These are phyloP conservation scores for Hirtodrosophila trivittata DNA, from an alignment of 2,888 invertebrate genomes.

Conservation along the genomic window DNA sequence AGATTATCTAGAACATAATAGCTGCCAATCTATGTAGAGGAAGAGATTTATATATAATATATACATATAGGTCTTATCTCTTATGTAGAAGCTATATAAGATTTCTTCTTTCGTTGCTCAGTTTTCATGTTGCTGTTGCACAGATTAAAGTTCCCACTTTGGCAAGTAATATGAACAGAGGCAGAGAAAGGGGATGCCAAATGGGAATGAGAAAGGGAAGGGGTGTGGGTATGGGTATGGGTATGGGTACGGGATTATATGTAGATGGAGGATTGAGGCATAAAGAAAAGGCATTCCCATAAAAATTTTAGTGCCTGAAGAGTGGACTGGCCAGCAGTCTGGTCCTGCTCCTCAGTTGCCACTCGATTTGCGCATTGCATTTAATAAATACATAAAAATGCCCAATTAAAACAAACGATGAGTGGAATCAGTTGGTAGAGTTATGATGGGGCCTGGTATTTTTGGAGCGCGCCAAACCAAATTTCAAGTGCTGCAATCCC, in stretches of 20 bases:
- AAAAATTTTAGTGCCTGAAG: conserved; percentile 32
- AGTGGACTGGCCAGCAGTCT: conserved; percentile 5
- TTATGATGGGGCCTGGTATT: conserved; percentile 36
- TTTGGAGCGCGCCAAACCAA: conserved; percentile 57
- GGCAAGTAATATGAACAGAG: neutral
- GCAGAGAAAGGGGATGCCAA: neutral
- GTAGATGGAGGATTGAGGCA: neutral
- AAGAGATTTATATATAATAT: neutral
- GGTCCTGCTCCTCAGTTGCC: conserved; percentile 9
- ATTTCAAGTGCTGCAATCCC: conserved; percentile 51
- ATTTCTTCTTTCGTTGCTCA: no score
- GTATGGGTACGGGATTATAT: neutral
- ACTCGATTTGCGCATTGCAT: conserved; percentile 52
- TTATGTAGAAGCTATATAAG: conserved; percentile 5
- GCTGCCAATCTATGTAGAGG: neutral
- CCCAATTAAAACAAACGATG: conserved; percentile 71
- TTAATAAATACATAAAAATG: conserved; percentile 67
- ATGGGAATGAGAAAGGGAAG: neutral
- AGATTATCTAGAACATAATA: conserved; percentile 13
- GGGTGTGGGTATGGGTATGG: neutral
- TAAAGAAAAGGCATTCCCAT: conserved; percentile 6
- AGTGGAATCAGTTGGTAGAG: conserved; percentile 47
- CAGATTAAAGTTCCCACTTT: conserved; percentile 32
- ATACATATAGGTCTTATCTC: conserved; percentile 22
- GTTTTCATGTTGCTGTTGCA: conserved; percentile 11